Evolutionary conservation across 2,888 invertebrate genomes (phyloP), one percentile per base, ranked within the genome.

Genomic region (Stenodera caucasica): DNA sequence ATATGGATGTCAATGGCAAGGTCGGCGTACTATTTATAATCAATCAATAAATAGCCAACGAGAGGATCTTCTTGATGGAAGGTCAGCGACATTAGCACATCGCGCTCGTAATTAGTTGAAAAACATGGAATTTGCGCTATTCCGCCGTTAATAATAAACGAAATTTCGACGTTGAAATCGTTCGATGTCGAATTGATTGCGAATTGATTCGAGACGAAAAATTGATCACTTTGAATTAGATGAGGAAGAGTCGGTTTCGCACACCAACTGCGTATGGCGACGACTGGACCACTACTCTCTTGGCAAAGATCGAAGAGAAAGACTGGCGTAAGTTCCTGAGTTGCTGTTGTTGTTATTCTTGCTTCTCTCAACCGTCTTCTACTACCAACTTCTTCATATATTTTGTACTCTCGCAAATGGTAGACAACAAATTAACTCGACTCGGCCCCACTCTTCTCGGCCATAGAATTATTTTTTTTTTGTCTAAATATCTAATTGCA

Each of bases 201-300:
- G n/a, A n/a, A n/a, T n/a, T n/a, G n/a, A n/a, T n/a, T n/a, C n/a
- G n/a, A n/a, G n/a, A n/a, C n/a, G n/a, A n/a, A n/a, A n/a, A n/a
- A n/a, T n/a, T n/a, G n/a, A n/a, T n/a, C 45, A 45, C 45, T 45
- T 14, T 5, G n/a, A 35, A n/a, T n/a, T 35, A 35, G 18, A 45
- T 21, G 18, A 45, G 45, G 45, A 45, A 45, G 45, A 21, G 21
- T 49, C 18, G 45, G 29, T 69, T 65, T 69, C 69, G 70, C 67
- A 64, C 67, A 69, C 60, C 65, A 63, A 62, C 63, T 45, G 21
- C 21, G 45, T 50, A 23, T 55, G 66, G 66, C 69, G 69, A 65
- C 69, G 69, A 68, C 71, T 67, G 61, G 23, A 57, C 55, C 32
- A 51, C 53, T 57, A 53, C 60, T 45, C 45, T 45, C 11, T 18